Conservation (phyloP, 2,797 vertebrate genomes). For the Hippoglossus hippoglossus region DNA sequence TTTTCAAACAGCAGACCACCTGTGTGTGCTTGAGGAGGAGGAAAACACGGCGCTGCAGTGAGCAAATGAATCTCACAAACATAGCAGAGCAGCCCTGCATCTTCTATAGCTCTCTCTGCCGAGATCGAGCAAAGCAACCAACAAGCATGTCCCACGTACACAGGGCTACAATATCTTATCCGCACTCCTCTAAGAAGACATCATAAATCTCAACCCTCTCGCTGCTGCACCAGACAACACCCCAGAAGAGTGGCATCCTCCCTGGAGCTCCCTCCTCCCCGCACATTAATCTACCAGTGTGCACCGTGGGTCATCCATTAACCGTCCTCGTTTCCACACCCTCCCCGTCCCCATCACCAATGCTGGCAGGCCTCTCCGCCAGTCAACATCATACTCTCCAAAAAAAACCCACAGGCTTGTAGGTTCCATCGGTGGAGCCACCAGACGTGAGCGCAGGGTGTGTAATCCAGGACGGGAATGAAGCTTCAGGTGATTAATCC, state of each 20-base stretch:
- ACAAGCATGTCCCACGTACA: constrained; percentile 49
- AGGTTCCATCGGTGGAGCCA: constrained; percentile 40
- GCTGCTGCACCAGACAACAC: constrained; percentile 48
- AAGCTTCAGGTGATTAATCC: constrained; percentile 64
- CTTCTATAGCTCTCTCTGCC: constrained; percentile 35
- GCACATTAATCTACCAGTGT: constrained; percentile 59
- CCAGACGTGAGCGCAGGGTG: constrained; percentile 33
- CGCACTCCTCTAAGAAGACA: constrained; percentile 50
- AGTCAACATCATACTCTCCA: constrained; percentile 26
- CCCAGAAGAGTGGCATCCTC: constrained; percentile 49
- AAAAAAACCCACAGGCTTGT: constrained; percentile 30
- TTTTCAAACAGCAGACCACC: constrained; percentile 44
- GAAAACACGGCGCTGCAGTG: background rate
- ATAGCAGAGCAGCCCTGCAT: constrained; percentile 21
- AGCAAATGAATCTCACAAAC: constrained; percentile 37
- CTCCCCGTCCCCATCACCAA: constrained; percentile 16
- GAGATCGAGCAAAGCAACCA: constrained; percentile 47
- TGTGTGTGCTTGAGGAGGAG: constrained; percentile 41
- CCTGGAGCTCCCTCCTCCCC: constrained; percentile 15
- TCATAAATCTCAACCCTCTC: constrained; percentile 63
- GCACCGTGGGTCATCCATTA: constrained; percentile 59
- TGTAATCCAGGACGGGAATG: constrained; percentile 43
- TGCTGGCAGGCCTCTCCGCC: constrained; percentile 28
- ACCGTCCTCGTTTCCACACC: constrained; percentile 46
- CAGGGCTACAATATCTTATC: constrained; percentile 60